Conservation (phyloP, 2,113 vertebrate genomes). For the Pteruthius melanotis region DNA sequence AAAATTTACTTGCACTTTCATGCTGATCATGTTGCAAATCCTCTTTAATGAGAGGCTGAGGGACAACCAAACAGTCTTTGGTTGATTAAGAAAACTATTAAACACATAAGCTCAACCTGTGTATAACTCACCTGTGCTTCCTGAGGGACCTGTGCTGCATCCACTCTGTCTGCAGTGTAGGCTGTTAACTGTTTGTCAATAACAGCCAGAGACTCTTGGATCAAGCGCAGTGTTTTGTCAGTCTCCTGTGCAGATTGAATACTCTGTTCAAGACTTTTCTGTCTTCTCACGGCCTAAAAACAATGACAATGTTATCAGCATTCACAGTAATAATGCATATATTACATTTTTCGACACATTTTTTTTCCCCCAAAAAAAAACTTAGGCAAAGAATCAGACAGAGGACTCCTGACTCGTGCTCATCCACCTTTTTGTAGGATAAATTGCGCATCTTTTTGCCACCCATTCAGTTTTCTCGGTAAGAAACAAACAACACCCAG, state of each 20-base stretch:
- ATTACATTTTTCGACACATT: background rate
- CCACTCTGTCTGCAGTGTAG: conserved; percentile 87
- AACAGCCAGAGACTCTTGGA: conserved; percentile 85
- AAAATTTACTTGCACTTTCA: background rate
- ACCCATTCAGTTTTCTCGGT: conserved; percentile 59
- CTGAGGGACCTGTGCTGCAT: conserved; percentile 93
- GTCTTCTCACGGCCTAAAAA: conserved; percentile 82
- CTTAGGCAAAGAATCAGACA: background rate
- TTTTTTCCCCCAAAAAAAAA: background rate
- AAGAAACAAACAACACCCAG: background rate
- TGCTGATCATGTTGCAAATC: background rate
- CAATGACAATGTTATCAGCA: conserved; percentile 10
- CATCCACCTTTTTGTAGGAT: conserved; percentile 80
- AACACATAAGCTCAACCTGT: background rate
- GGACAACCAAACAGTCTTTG: background rate
- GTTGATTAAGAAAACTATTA: background rate
- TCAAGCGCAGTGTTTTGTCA: conserved; percentile 86
- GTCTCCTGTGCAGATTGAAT: conserved; percentile 89
- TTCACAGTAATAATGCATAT: background rate
- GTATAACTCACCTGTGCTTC: conserved; percentile 85
- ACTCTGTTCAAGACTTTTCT: conserved; percentile 87
- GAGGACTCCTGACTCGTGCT: background rate
- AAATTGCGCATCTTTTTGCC: conserved; percentile 72
- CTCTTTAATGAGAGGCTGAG: background rate
- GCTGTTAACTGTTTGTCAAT: conserved; percentile 87